Evolutionary conservation across 2,888 invertebrate genomes (phyloP).

Genomic region (Agrotis exclamationis): DNA sequence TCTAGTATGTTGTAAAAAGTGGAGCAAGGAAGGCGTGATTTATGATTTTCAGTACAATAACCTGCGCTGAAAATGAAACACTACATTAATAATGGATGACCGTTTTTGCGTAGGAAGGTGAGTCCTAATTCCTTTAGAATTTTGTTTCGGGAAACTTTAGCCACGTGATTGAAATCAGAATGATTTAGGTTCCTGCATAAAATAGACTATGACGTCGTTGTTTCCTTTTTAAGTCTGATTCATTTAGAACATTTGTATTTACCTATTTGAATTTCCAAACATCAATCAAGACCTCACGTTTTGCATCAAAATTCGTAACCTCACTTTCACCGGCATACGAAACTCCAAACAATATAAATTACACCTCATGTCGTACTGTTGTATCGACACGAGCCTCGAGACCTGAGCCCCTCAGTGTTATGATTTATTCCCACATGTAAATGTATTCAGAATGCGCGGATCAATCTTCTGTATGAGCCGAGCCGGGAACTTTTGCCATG

Average conservation of each 20-base stretch:
- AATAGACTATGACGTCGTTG: not conserved
- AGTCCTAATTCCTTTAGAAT: conserved; percentile 15
- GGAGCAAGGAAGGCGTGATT: conserved; percentile 38
- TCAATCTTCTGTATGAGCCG: conserved; percentile 62
- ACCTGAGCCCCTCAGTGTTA: conserved; percentile 41
- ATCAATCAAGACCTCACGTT: conserved; percentile 12
- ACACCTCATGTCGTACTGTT: conserved; percentile 23
- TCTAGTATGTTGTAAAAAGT: conserved; percentile 53
- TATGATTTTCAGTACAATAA: conserved; percentile 44
- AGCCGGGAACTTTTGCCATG: conserved; percentile 55
- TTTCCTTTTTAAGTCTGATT: not conserved
- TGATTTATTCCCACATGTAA: conserved; percentile 63
- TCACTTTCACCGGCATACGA: not conserved
- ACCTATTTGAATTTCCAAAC: conserved; percentile 9
- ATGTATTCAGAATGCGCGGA: conserved; percentile 59
- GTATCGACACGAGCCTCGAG: conserved; percentile 41
- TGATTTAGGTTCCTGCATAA: not conserved
- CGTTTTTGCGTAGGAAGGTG: conserved; percentile 12
- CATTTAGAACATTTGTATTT: not conserved
- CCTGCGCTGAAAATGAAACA: conserved; percentile 25
- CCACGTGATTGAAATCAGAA: not conserved
- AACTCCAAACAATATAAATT: conserved; percentile 54
- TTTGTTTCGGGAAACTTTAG: not conserved
- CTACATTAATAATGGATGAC: conserved; percentile 18
- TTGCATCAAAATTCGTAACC: conserved; percentile 4